phyloP scores from a whole-genome alignment of 2,113 vertebrate species.

The Rhinoderma darwinii region DNA sequence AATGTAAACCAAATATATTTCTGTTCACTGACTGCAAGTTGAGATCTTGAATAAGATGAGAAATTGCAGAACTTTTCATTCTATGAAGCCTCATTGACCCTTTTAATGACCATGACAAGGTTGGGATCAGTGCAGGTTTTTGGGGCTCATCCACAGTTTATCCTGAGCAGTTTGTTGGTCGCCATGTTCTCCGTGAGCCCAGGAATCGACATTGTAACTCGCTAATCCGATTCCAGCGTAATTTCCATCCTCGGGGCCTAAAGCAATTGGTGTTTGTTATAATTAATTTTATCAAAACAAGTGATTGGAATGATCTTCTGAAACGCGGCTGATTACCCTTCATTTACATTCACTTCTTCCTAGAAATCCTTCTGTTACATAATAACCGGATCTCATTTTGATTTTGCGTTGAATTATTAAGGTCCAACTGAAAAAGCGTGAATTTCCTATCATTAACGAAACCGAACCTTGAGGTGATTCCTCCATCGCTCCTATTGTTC shows the following conservation, averaged over 20 bases:
- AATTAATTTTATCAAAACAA: slow-evolving; percentile 29
- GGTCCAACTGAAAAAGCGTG: background rate
- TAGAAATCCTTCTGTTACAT: background rate
- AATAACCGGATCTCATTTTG: background rate
- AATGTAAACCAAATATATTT: no score
- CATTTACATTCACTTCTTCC: background rate
- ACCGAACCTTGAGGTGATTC: background rate
- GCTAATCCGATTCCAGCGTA: background rate
- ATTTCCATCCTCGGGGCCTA: background rate
- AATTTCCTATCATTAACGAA: background rate
- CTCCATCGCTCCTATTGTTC: background rate
- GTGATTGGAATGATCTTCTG: background rate
- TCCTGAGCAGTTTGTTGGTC: background rate
- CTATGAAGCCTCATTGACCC: no score
- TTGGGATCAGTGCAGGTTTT: no score
- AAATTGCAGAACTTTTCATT: no score
- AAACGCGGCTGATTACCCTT: background rate
- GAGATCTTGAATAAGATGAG: no score
- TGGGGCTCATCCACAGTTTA: no score
- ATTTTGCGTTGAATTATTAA: background rate
- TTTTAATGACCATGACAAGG: no score
- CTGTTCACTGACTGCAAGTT: no score
- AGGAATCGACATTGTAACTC: background rate
- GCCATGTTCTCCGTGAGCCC: no score
- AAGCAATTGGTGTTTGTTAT: slow-evolving; percentile 12